These are phyloP conservation scores for Myotis davidii DNA, from an alignment of 2,113 vertebrate genomes.

Conservation along the genomic window DNA sequence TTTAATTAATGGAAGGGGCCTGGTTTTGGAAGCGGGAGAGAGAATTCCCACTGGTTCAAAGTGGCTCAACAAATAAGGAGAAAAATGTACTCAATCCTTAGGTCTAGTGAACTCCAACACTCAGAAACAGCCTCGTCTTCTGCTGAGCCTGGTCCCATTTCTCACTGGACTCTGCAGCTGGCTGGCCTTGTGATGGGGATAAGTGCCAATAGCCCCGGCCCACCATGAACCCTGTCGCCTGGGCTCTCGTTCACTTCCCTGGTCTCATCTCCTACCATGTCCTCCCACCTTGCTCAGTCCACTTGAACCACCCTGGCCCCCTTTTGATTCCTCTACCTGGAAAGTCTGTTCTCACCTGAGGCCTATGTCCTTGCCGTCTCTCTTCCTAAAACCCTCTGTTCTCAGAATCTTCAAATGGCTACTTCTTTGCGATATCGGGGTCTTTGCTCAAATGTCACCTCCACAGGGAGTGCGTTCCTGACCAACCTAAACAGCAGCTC, in stretches of 20 bases:
- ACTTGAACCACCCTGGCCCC: not conserved
- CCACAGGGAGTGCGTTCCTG: not conserved
- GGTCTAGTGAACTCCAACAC: not conserved
- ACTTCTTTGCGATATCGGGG: not conserved
- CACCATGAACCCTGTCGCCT: accelerated
- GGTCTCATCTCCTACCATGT: not conserved
- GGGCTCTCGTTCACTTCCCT: not conserved
- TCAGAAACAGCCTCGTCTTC: not conserved
- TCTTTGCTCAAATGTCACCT: not conserved
- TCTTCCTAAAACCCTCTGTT: not conserved
- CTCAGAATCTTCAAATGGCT: not conserved
- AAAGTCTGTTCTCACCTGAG: not conserved
- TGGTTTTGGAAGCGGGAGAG: not conserved
- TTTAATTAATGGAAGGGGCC: not conserved
- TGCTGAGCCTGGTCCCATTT: not conserved
- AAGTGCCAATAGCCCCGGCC: not conserved
- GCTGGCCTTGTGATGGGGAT: not conserved
- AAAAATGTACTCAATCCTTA: not conserved
- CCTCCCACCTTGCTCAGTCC: not conserved
- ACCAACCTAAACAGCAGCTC: not conserved
- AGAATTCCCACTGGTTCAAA: not conserved
- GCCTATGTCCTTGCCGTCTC: not conserved
- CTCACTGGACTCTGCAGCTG: not conserved
- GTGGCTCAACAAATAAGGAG: not conserved
- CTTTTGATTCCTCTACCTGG: not conserved